Evolutionary conservation across 2,888 invertebrate genomes (phyloP).

Genomic region (Diploptera punctata): DNA sequence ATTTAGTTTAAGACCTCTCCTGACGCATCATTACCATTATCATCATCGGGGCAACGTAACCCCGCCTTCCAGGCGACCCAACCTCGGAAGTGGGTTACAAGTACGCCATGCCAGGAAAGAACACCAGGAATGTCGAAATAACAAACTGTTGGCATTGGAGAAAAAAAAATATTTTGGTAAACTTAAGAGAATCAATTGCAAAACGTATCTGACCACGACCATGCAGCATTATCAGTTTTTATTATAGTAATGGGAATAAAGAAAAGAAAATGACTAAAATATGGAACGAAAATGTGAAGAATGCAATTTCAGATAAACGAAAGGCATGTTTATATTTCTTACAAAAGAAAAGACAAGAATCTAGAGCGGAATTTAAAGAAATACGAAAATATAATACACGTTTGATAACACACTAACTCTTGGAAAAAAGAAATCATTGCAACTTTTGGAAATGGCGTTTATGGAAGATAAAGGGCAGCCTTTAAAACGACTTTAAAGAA

Average conservation of each 20-base stretch:
- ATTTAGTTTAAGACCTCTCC: too few species aligned
- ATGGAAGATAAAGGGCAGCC: not conserved
- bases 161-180: not conserved
- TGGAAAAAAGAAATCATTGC: not conserved
- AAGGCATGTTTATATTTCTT: not conserved
- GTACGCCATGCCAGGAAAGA: too few species aligned
- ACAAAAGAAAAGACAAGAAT: constrained; percentile 9
- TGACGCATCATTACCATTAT: too few species aligned
- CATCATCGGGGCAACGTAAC: too few species aligned
- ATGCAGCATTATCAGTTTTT: too few species aligned
- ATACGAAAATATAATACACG: not conserved
- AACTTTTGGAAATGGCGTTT: not conserved
- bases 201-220: too few species aligned
- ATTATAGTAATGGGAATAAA: too few species aligned
- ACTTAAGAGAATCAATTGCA: not conserved
- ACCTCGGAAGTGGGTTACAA: too few species aligned
- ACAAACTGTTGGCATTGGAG: too few species aligned
- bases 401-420: not conserved
- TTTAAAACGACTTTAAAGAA: not conserved
- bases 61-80: too few species aligned
- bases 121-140: too few species aligned
- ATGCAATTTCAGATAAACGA: not conserved
- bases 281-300: not conserved
- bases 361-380: not conserved
- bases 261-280: too few species aligned